Percentiles rank a stretch among this genome's conserved stretches.
Conservation (phyloP, 2,113 vertebrate species). For the Corythornis madagascariensis region DNA sequence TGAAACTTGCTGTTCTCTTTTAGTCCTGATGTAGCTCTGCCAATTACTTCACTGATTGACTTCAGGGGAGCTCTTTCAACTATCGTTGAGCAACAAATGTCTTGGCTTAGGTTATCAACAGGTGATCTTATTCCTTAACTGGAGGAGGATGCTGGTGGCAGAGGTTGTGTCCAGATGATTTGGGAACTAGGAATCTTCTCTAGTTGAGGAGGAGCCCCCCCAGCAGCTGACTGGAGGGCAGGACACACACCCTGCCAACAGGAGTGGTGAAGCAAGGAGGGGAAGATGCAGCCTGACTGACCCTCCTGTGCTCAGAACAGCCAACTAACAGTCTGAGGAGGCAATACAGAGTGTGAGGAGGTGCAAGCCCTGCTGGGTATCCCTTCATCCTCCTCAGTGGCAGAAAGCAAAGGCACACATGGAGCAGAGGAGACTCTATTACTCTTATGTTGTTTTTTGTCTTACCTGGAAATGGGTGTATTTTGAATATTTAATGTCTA, state of each 20-base stretch:
- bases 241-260: not conserved
- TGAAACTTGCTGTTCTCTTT: not conserved
- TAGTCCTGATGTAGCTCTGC: not conserved
- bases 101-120: not conserved
- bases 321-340: not conserved
- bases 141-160: not conserved
- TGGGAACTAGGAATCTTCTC: not conserved
- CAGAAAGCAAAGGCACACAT: not conserved
- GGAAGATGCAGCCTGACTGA: not conserved
- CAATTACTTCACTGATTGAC: not conserved
- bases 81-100: not conserved
- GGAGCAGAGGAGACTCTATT: not conserved
- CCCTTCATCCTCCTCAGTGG: not conserved
- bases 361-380: not conserved
- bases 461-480: not conserved
- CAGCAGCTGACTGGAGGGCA: not conserved
- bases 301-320: not conserved
- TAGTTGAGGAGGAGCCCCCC: rapidly evolving
- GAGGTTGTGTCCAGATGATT: not conserved
- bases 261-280: rapidly evolving
- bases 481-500: not conserved
- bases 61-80: not conserved
- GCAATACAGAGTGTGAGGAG: not conserved
- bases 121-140: not conserved
- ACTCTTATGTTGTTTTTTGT: not conserved